Conservation (phyloP, 2,888 invertebrate genomes). For the Ophion obscuratus region DNA sequence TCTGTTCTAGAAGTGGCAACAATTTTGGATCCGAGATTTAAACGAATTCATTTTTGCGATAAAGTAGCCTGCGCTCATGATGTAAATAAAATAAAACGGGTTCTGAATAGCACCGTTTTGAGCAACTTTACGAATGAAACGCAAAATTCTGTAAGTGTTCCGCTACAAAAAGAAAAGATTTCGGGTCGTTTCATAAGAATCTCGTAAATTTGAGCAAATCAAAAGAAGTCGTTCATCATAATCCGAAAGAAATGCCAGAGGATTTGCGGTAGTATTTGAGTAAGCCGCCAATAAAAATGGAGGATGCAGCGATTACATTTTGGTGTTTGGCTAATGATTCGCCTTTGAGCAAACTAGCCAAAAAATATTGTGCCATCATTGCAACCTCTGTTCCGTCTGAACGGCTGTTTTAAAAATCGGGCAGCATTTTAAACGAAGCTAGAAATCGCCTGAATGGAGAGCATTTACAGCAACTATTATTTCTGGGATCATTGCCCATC, state of each 20-base stretch:
- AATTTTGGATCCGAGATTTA: slow-evolving; percentile 64
- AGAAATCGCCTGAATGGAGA: too few relatives aligned
- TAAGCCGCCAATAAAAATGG: slow-evolving; percentile 48
- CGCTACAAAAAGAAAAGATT: slow-evolving; percentile 39
- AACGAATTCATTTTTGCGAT: slow-evolving; percentile 62
- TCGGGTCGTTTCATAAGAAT: slow-evolving; percentile 62
- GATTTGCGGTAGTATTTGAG: slow-evolving; percentile 63
- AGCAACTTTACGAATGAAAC: slow-evolving; percentile 16
- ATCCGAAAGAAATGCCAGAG: slow-evolving; percentile 61
- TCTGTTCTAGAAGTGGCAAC: slow-evolving; percentile 48
- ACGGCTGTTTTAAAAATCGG: too few relatives aligned
- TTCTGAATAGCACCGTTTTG: slow-evolving; percentile 19
- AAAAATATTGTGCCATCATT: too few relatives aligned
- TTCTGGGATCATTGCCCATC: too few relatives aligned
- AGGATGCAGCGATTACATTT: background rate
- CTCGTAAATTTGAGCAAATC: slow-evolving; percentile 53
- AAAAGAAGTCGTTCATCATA: slow-evolving; percentile 37
- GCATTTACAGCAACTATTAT: too few relatives aligned
- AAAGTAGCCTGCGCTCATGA: slow-evolving; percentile 56
- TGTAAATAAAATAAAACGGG: slow-evolving; percentile 53
- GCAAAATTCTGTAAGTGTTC: slow-evolving; percentile 27
- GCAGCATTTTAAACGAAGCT: too few relatives aligned
- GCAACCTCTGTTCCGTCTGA: too few relatives aligned
- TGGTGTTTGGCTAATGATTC: too few relatives aligned
- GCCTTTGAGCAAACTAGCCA: too few relatives aligned